phyloP scores from a whole-genome alignment of 2,888 invertebrate species.

The Lamproptera curius region DNA sequence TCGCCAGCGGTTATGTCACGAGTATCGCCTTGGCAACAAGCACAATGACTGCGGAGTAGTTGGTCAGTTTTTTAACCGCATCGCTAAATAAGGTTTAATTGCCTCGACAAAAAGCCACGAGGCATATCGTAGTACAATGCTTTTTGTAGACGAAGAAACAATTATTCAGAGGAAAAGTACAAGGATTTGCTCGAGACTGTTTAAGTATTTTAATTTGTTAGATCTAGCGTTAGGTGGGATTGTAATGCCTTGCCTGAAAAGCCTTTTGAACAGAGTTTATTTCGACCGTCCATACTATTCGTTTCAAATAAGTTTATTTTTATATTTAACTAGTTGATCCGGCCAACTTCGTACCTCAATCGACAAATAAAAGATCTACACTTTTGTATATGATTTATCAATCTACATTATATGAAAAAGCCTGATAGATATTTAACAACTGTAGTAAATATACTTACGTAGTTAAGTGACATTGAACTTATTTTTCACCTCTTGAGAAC shows the following conservation, averaged over 20 bases:
- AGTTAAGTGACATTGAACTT: no score
- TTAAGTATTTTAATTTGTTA: background rate
- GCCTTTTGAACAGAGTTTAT: background rate
- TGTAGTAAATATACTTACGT: no score
- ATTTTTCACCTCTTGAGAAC: no score
- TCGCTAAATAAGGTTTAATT: background rate
- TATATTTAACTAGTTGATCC: no score
- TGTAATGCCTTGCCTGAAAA: no score
- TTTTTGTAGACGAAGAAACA: background rate
- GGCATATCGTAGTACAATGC: background rate
- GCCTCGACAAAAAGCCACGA: background rate
- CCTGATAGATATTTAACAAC: no score
- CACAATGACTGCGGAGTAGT: background rate
- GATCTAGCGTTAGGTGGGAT: background rate
- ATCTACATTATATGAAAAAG: no score
- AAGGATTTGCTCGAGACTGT: background rate
- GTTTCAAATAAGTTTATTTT: no score
- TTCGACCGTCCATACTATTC: background rate
- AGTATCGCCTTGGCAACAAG: constrained; percentile 1
- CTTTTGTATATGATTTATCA: no score
- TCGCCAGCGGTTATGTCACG: background rate
- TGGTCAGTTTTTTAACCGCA: background rate
- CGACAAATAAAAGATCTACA: no score
- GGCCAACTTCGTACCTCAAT: no score
- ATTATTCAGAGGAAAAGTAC: background rate